These are phyloP conservation scores for Nemopilema nomurai DNA, from an alignment of 30 jellyfish, hydroid and myxozoan species.

Conservation along the genomic window DNA sequence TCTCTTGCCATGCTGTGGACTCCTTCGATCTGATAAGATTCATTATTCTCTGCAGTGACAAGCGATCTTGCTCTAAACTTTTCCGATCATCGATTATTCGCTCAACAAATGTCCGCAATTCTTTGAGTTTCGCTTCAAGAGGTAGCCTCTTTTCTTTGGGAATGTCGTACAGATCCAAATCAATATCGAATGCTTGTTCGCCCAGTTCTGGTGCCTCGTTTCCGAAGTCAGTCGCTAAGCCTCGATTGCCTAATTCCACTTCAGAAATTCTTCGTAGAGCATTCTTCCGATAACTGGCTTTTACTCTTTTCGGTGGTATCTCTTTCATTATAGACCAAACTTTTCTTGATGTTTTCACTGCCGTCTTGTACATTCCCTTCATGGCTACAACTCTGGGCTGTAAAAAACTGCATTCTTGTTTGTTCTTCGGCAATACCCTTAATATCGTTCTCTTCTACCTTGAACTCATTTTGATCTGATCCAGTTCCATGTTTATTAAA, in stretches of 20 bases:
- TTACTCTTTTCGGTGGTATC: too few relatives aligned
- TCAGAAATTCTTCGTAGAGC: too few relatives aligned
- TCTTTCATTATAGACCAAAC: too few relatives aligned
- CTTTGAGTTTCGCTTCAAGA: slow-evolving; percentile 31
- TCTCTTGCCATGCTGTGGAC: background rate
- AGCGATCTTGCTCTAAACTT: slow-evolving; percentile 49
- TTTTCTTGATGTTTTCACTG: too few relatives aligned
- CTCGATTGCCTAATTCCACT: too few relatives aligned
- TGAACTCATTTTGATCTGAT: background rate
- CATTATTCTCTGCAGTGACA: slow-evolving; percentile 15
- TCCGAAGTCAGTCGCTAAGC: too few relatives aligned
- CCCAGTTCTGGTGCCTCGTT: slow-evolving; percentile 20
- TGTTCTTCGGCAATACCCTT: background rate
- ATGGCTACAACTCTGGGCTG: background rate
- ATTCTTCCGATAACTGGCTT: too few relatives aligned
- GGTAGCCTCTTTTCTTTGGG: slow-evolving; percentile 52
- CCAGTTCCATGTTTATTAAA: background rate
- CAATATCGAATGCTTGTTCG: slow-evolving; percentile 45
- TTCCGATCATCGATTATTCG: slow-evolving; percentile 42
- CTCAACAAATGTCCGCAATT: slow-evolving; percentile 37
- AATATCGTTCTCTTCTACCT: background rate
- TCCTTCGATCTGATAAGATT: background rate
- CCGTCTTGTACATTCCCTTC: too few relatives aligned
- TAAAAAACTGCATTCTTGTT: background rate
- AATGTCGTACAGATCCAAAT: slow-evolving; percentile 45